Evolutionary conservation across 2,113 vertebrate genomes (phyloP), one percentile per base, ranked within the genome.

Genomic region (Corvus moneduloides): DNA sequence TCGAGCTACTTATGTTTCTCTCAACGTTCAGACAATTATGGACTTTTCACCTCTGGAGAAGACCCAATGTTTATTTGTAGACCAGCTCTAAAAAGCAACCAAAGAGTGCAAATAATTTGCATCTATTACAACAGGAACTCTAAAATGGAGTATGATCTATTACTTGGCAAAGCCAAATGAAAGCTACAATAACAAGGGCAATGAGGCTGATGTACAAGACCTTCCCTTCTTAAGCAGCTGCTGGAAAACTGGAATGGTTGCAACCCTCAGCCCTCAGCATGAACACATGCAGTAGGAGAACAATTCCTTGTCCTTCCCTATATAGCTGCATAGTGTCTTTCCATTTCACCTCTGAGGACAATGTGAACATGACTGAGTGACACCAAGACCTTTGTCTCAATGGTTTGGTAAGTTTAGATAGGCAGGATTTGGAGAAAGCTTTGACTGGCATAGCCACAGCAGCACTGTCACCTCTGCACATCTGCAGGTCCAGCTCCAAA

Each of bases 361-460:
- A 54, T 5, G 84, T 80, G 56, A 94, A 52, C n/a, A 16, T 51
- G 87, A 91, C 58, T 90, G 91, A 93, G 78, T 81, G 91, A 92
- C 85, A 95, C 69, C 93, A 93, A 93, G 30, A 48, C 83, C 80
- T 96, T 90, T 91, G 87, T 94, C 94, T 33, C 91, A 78, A 3
- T 54, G 63, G 68, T 95, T 96, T 93, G 94, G 9, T 43, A 93
- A 88, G 80, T 95, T 95, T 76, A 91, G 72, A 88, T 3, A 12
- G 59, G 22, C 24, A 76, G 37, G 55, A 66, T 66, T 66, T 76
- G 49, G 23, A 73, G 55, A 67, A 63, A 59, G 35, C 28, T 81
- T 81, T 51, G 35, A 59, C 52, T 52, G 71, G 32, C 55, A 33
- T 26, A 54, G 67, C 32, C 58, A 41, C 20, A 77, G 67, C n/a